phyloP scores from a whole-genome alignment of 1,140 invertebrate species.

The Glossosoma conforme region DNA sequence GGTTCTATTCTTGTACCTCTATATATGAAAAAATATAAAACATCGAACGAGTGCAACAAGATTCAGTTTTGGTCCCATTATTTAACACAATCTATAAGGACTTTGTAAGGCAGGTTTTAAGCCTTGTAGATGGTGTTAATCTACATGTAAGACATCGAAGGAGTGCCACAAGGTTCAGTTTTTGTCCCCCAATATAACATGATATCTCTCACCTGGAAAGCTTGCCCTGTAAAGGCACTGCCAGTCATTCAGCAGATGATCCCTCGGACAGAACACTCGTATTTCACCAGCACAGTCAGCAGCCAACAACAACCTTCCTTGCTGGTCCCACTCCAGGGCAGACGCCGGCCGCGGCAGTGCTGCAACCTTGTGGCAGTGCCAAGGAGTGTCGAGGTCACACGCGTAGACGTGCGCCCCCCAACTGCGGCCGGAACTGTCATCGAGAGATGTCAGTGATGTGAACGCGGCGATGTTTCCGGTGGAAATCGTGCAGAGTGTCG shows the following conservation, averaged over 20 bases:
- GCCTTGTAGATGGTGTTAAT: not conserved
- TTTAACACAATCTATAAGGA: too few relatives aligned
- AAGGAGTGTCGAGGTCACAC: slow-evolving; percentile 80
- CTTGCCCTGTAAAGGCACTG: slow-evolving; percentile 45
- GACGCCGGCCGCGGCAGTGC: slow-evolving; percentile 56
- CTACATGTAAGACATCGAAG: not conserved
- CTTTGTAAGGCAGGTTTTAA: not conserved
- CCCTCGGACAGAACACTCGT: slow-evolving; percentile 71
- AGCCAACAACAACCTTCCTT: slow-evolving; percentile 71
- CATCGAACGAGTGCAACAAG: too few relatives aligned
- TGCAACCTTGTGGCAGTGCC: slow-evolving; percentile 69
- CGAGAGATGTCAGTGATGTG: slow-evolving; percentile 64
- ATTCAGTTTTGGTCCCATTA: not conserved
- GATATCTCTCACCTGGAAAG: slow-evolving; percentile 40
- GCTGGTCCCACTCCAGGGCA: slow-evolving; percentile 78
- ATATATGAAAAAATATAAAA: too few relatives aligned
- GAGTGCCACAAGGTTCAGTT: not conserved
- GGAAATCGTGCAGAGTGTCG: slow-evolving; percentile 65
- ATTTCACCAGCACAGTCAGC: slow-evolving; percentile 71
- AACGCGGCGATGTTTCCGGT: slow-evolving; percentile 77
- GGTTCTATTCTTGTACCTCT: too few relatives aligned
- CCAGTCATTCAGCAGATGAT: slow-evolving; percentile 82
- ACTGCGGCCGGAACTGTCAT: slow-evolving; percentile 59
- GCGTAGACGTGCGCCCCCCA: slow-evolving; percentile 80
- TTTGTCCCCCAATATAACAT: not conserved